Evolutionary conservation across 2,888 invertebrate species (phyloP), one percentile per base, ranked within the genome.

Genomic region (Synanthedon andrenaeformis): DNA sequence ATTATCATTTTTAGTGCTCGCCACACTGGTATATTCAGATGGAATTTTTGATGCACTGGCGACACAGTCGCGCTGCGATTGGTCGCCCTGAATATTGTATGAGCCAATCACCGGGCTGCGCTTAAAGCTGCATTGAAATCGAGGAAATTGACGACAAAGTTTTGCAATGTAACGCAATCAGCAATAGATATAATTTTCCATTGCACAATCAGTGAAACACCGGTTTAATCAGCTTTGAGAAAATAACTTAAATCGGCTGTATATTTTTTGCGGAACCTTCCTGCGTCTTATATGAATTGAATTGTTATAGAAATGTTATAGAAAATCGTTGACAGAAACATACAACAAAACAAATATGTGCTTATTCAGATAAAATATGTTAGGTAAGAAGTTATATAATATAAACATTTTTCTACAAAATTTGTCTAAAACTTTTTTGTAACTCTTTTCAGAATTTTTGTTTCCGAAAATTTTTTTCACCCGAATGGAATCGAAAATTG

Each of bases 11-110:
- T 88, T 88, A 88, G 87, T 86, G 83, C 86, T 84, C 72, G 80
- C 85, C 86, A 87, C 86, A 86, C 82, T 59, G 66, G 73, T 79
- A 82, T 82, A 85, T 83, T 85, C 87, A 87, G 88, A 88, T 88
- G 83, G 88, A 88, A 88, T 88, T 88, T 88, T 88, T 87, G 88
- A 88, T 88, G 86, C 86, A 87, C 84, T 84, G 84, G 87, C 85
- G 80, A 86, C 86, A 85, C 85, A 83, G 83, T 70, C 81, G 79
- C 66, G 72, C 68, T 78, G 79, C 85, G 76, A 87, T 87, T 87
- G 86, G 87, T 69, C 65, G 81, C 69, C 62, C 76, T 87, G 87
- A 87, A 87, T 87, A 87, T 86, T 87, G 86, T 86, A 87, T 87
- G 86, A 87, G 73, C 87, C 86, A 87, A 87, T 87, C 86, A 84